Base-by-base conservation (phyloP, 2,888 invertebrate species). In the Temnothorax unifasciatus region DNA sequence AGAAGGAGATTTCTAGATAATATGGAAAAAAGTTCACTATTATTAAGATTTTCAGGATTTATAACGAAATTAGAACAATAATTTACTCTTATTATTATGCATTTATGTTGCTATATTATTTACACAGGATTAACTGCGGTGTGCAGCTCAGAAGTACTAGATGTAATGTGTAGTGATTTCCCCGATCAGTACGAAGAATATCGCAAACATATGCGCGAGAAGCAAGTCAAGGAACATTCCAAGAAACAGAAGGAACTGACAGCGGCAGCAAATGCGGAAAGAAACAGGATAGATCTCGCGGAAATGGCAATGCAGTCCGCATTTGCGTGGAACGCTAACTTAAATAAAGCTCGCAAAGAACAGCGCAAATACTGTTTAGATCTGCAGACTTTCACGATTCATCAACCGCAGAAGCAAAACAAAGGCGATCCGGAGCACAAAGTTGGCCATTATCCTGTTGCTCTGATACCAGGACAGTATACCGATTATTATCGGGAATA, bases 401-500 rank as follows among this genome's bases (percentile, higher is more conserved):
- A 98, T 94, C 97, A 97, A 93, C 98, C 98, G 5, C 96, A 95
- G 89, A 96, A 96, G 74, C 94, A 96, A 25, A 95, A 95, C 41
- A 95, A 95, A 87, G 93, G 95, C 87, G 95, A 95, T 86, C 93
- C 95, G 2, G 96, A 96, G 82, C 95, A 96, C 71, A 95, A 95
- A 73, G 96, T 96, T 89, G 96, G 97, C 61, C 95, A 96, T 95
- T 99, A 99, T 96, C 99, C 99, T 29, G 97, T 99, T 86, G 97
- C 99, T 64, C 96, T 99, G 87, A 97, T 99, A 91, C 99, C 99
- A 54, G 99, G 99, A n/a, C 99, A 99, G 95, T 99, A 97, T 95
- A 97, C 98, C 90, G 98, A 99, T 95, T 96, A 96, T 93, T 99
- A 97, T 95, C 97, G 97, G 92, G 92, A 95, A 83, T 99, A 98